Evolutionary conservation across 2,797 vertebrate genomes (phyloP).

Genomic region (Cuculus canorus): DNA sequence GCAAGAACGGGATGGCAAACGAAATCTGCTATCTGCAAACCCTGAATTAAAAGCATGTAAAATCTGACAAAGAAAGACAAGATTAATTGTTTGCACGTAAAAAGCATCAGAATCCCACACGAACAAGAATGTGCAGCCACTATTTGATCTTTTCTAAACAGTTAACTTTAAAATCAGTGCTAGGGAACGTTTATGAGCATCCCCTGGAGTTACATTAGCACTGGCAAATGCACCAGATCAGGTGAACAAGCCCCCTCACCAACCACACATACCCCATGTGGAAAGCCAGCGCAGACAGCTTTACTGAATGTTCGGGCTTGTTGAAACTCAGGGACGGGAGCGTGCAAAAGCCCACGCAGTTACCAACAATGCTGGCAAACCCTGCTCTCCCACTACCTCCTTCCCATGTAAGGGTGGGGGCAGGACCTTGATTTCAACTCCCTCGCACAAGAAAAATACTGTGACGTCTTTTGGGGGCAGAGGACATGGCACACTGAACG

Average conservation of each 20-base stretch:
- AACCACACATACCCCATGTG: not conserved
- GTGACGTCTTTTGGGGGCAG: not conserved
- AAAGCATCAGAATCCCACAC: not conserved
- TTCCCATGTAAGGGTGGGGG: not conserved
- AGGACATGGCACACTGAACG: not conserved
- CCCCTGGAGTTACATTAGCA: not conserved
- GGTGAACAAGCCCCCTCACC: not conserved
- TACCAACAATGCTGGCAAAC: no score
- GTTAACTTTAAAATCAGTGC: not conserved
- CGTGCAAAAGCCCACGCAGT: not conserved
- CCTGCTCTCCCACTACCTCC: not conserved
- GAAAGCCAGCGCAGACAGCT: not conserved
- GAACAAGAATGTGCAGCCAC: not conserved
- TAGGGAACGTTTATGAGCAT: not conserved
- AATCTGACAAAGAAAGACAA: slow-evolving; percentile 86
- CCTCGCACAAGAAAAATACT: not conserved
- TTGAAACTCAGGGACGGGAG: not conserved
- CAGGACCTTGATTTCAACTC: not conserved
- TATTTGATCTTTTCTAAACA: not conserved
- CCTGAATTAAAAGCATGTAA: slow-evolving; percentile 94
- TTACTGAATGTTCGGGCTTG: not conserved
- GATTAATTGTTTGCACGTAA: slow-evolving; percentile 66
- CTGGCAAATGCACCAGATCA: not conserved
- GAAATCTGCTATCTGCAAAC: slow-evolving; percentile 90
- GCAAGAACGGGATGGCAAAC: slow-evolving; percentile 88